Evolutionary conservation across 2,888 invertebrate genomes (phyloP), one percentile per base, ranked within the genome.

Genomic region (Sphaerophoria rueppellii): DNA sequence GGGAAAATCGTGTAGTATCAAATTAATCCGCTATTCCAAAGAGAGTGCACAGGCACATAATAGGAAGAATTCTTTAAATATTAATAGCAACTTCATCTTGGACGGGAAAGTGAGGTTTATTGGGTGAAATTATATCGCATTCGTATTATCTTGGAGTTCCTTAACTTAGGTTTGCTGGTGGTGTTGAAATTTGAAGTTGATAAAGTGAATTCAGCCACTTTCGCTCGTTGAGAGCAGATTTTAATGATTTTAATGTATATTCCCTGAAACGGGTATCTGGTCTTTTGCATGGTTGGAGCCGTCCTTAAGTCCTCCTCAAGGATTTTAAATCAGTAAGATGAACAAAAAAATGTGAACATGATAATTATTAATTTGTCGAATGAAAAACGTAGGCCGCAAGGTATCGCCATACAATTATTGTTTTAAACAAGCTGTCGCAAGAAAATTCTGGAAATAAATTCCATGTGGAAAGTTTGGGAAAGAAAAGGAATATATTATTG

Each of bases 1-100:
- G 81, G 81, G 75, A 81, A 81, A 81, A 81, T 71, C 75, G 58
- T 81, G 81, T 81, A 61, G 65, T 76, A 67, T 81, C 63, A 81
- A 75, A 81, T 71, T 75, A 76, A 81, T 81, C 81, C 75, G 69
- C 32, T 61, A 60, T 65, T 81, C 70, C 71, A 81, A 65, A 70
- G 61, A 61, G 57, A 63, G 73, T 35, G 65, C 71, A 24, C 24
- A 24, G 24, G 24, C 1, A 71, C 58, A 65, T 52, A 81, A 81
- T 57, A 75, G 48, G 48, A 63, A 71, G 70, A 74, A 80, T 54
- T 63, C 57, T 81, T 81, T 65, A 70, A 70, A 75, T 81, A 75
- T 71, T 75, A 48, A 81, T 75, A 75, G 40, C 57, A 70, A 54
- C 52, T 54, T 69, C 60, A 54, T 74, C 67, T 54, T 24, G 40